Evolutionary conservation across 1,140 invertebrate species (phyloP), one percentile per base, ranked within the genome.

Genomic region (Philaenus spumarius): DNA sequence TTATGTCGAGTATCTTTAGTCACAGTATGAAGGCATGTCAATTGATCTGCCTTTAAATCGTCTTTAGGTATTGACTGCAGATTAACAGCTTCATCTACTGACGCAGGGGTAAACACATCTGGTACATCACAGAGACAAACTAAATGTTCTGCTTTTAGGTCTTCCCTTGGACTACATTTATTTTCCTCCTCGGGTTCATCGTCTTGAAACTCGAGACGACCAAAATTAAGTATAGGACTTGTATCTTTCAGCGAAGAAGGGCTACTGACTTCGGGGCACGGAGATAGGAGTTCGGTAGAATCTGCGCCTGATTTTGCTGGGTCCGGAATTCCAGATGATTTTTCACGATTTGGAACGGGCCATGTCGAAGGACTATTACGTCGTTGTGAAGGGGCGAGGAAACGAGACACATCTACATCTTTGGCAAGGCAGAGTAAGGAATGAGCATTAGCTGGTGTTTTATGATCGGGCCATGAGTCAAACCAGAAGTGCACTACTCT

Each of bases 401-500:
- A 66, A 43, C 76, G 62, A 2, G 71, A 61, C 30, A 68, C 61
- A 62, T 84, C 82, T 2, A 85, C 77, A 69, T 83, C 79, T n/a
- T 78, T 75, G 3, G 82, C 78, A 59, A 85, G 71, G 40, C 78
- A 74, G 24, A 86, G 73, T 11, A 85, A 68, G 6, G 80, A 75
- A 60, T 78, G 76, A 0, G 82, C 76, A 45, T 77, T 75, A 55
- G 77, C 73, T 17, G 84, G 83, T n/a, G 82, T 80, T 51, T 81
- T 81, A 68, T 86, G 84, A 68, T 86, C 84, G 1, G 82, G 82
- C 83, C 83, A 85, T 20, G 77, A 75, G 61, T 78, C 77, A 62
- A 76, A 78, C 83, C 83, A 85, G 47, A 80, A 85, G 71, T 85
- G 84, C 34, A 77, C 73, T 1, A 84, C 67, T 43, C 70, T 67